Evolutionary conservation across 2,797 vertebrate species (phyloP), one percentile per base, ranked within the genome.

Genomic region (Phaenicophaeus curvirostris): DNA sequence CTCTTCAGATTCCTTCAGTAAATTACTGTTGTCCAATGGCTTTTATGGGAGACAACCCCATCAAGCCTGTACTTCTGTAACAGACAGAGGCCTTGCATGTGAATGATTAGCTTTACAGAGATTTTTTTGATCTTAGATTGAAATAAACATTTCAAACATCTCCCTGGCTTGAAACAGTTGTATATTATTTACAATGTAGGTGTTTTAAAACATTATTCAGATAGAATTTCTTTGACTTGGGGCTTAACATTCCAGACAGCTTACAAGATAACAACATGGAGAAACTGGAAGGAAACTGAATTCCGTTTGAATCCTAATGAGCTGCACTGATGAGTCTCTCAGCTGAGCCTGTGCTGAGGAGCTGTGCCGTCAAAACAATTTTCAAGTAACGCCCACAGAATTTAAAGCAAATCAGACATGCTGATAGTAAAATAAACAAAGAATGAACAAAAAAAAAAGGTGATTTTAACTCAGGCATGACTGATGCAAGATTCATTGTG

Each of bases 291-390:
- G 33, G 62, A 75, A 35, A 8, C 4, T 2, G 46, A 46, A 62
- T 61, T 89, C 2, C 1, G 15, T 76, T 89, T 85, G 85, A 78
- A 87, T 74, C 55, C 65, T 90, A 66, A 92, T 76, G 61, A 92
- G 41, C 25, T 72, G 57, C 75, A 78, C 5, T 27, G 24, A 27
- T 0, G 23, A 87, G 28, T 59, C 35, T 67, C 27, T 74, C 2
- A 1, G 59, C 83, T 93, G 53, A 85, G 31, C 27, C 44, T 76
- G 39, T 68, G 42, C 73, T 80, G 77, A 82, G 42, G 17, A 77
- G 27, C 48, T 86, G 39, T 42, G 20, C 31, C 76, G 74, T 76
- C 86, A 95, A 79, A 90, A 66, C 71, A 23, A 90, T 63, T 95
- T 90, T 51, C 48, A 24, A 73, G 51, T 55, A 87, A 81, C 83